Conservation (phyloP, 2,888 invertebrate species). For the Macrophya alboannulata region DNA sequence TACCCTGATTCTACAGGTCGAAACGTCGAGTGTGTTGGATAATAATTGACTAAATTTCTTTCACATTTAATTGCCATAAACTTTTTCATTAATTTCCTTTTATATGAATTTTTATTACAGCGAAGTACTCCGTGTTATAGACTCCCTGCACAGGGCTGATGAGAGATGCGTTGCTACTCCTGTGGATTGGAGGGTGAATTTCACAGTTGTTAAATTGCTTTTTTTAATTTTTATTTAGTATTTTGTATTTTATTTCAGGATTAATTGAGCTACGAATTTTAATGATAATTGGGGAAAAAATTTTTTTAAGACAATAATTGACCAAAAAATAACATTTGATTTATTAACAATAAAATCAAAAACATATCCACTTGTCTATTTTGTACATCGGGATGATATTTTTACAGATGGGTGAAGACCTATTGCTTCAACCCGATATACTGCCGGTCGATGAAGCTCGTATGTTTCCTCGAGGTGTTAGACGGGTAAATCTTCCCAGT, state of each 20-base stretch:
- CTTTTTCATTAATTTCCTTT: background rate
- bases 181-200: constrained; percentile 83
- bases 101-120: constrained; percentile 74
- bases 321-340: background rate
- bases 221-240: background rate
- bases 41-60: background rate
- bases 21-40: constrained; percentile 82
- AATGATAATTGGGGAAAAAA: background rate
- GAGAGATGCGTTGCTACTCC: constrained; percentile 82
- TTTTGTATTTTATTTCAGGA: background rate
- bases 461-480: constrained; percentile 44
- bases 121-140: constrained; percentile 84
- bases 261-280: background rate
- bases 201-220: background rate
- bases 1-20: constrained; percentile 86
- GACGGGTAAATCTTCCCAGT: constrained; percentile 41
- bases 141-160: constrained; percentile 83
- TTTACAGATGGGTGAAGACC: constrained; percentile 46
- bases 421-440: constrained; percentile 15
- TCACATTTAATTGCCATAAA: background rate
- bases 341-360: background rate
- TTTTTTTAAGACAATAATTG: background rate
- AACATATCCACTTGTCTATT: background rate
- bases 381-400: background rate
- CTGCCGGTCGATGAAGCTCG: constrained; percentile 32